Evolutionary conservation across 2,888 invertebrate species (phyloP).

Genomic region (Coleophora deauratella): DNA sequence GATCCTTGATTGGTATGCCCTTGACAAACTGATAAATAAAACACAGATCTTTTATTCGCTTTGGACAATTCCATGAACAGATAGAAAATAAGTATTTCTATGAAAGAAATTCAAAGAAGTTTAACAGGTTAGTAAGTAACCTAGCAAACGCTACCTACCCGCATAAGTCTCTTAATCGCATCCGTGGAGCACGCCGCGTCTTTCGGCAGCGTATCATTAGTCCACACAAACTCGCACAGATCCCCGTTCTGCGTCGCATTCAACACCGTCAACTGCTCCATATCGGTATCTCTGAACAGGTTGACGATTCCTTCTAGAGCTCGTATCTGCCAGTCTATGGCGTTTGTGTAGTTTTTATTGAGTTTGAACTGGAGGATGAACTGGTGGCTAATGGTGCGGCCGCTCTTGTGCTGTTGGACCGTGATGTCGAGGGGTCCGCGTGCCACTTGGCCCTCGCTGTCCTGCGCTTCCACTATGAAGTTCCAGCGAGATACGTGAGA

Average conservation of each 20-base stretch:
- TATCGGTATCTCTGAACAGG: conserved; percentile 72
- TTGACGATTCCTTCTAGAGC: conserved; percentile 71
- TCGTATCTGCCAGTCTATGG: conserved; percentile 85
- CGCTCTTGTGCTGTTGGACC: conserved; percentile 87
- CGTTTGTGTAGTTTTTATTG: conserved; percentile 68
- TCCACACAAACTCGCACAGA: conserved; percentile 83
- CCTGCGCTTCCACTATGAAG: conserved; percentile 86
- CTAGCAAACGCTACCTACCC: conserved; percentile 51
- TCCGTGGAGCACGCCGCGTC: conserved; percentile 82
- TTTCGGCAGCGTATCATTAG: conserved; percentile 88
- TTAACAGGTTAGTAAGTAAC: too few species aligned
- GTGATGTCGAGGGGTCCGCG: conserved; percentile 83
- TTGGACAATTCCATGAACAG: too few species aligned
- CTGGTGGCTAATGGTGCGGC: conserved; percentile 87
- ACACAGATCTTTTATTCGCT: too few species aligned
- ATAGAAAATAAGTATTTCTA: too few species aligned
- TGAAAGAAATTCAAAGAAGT: too few species aligned
- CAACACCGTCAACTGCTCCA: conserved; percentile 81
- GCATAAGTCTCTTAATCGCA: conserved; percentile 80
- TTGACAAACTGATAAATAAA: too few species aligned
- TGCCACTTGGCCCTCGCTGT: conserved; percentile 82
- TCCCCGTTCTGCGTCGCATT: conserved; percentile 75
- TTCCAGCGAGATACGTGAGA: conserved; percentile 87
- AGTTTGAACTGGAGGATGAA: conserved; percentile 79
- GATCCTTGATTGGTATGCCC: too few species aligned